phyloP scores from a whole-genome alignment of 2,113 vertebrate genomes.

The Entosphenus tridentatus region DNA sequence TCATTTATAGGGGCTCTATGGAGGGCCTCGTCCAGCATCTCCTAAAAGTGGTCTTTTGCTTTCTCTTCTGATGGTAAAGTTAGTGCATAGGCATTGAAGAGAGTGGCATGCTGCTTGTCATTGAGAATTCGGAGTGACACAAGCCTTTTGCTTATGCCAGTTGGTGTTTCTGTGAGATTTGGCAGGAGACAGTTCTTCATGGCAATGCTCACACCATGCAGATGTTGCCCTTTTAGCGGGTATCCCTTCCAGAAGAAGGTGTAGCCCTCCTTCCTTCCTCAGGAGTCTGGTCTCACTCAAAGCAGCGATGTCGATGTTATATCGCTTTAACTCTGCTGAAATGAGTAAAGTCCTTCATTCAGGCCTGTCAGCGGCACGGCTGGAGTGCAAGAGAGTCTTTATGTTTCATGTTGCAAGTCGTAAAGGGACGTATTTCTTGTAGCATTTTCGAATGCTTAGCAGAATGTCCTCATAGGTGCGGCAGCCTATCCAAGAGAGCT shows the following conservation, averaged over 20 bases:
- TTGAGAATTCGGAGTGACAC: neutral
- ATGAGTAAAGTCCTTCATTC: neutral
- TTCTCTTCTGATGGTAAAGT: neutral
- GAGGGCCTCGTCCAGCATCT: neutral
- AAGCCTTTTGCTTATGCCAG: neutral
- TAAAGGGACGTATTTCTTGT: neutral
- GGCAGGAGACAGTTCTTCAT: neutral
- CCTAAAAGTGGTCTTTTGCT: neutral
- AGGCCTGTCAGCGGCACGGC: neutral
- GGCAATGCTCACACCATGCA: neutral
- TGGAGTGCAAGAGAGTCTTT: neutral
- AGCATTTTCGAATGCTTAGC: neutral
- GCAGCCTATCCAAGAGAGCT: neutral
- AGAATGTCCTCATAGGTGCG: neutral
- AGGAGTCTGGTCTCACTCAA: neutral
- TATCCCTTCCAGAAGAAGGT: slow-evolving; percentile 2
- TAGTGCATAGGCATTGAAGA: neutral
- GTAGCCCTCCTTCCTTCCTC: neutral
- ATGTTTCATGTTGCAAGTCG: neutral
- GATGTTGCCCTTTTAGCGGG: neutral
- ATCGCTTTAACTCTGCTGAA: neutral
- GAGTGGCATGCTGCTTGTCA: neutral
- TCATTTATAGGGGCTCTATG: neutral
- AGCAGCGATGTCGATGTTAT: neutral
- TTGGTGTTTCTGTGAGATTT: neutral